These are phyloP conservation scores for Drosophila ogumai DNA, from an alignment of 1,140 invertebrate species.

Conservation along the genomic window DNA sequence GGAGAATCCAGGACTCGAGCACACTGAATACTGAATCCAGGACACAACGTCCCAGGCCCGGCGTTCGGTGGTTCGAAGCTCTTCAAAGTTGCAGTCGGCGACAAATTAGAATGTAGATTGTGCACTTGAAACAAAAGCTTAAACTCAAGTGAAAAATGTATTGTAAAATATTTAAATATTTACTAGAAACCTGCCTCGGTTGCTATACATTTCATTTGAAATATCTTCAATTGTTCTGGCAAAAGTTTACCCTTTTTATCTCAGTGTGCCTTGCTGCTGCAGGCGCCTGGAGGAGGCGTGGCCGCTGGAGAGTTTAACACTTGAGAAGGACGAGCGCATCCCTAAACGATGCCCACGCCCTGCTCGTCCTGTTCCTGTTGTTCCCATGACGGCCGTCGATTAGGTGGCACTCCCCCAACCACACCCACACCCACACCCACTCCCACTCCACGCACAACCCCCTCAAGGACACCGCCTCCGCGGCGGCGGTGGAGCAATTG, in stretches of 20 bases:
- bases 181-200: neutral
- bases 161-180: neutral
- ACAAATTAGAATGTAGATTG: slow-evolving; percentile 76
- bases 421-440: neutral
- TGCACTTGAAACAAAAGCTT: slow-evolving; percentile 7
- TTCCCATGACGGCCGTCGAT: slow-evolving; percentile 77
- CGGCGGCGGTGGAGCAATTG: slow-evolving; percentile 54
- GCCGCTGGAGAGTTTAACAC: slow-evolving; percentile 58
- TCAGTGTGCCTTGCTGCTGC: slow-evolving; percentile 18
- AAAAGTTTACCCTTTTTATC: no score
- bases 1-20: slow-evolving; percentile 21
- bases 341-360: slow-evolving; percentile 70
- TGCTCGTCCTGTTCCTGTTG: slow-evolving; percentile 18
- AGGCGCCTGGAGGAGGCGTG: slow-evolving; percentile 49
- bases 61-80: slow-evolving; percentile 29
- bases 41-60: slow-evolving; percentile 11
- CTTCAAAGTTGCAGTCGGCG: slow-evolving; percentile 77
- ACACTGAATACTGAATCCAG: slow-evolving; percentile 13
- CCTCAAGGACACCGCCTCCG: slow-evolving; percentile 4
- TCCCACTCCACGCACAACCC: neutral
- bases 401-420: slow-evolving; percentile 49
- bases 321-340: slow-evolving; percentile 67
- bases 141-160: neutral
- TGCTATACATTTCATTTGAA: neutral
- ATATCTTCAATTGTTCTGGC: neutral